Evolutionary conservation across 2,797 vertebrate genomes (phyloP).

Genomic region (Silurus lanzhouensis): DNA sequence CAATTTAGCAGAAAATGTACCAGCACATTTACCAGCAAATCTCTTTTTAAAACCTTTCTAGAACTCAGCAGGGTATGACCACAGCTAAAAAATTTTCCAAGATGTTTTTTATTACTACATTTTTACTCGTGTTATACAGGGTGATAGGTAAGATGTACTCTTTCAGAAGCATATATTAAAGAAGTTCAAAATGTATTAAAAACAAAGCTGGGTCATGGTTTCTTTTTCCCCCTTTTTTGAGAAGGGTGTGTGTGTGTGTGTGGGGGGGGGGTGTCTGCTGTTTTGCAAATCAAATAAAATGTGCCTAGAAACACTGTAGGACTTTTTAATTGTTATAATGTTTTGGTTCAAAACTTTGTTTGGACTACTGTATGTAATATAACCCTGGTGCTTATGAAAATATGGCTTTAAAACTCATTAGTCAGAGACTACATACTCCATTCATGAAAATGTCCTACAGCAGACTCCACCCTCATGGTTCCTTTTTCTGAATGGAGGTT

Average conservation of each 20-base stretch:
- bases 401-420: slow-evolving; percentile 11
- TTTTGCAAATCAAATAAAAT: not conserved
- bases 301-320: too few species aligned
- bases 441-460: slow-evolving; percentile 59
- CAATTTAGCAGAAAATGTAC: slow-evolving; percentile 25
- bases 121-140: slow-evolving; percentile 7
- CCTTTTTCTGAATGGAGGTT: slow-evolving; percentile 71
- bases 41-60: not conserved
- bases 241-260: too few species aligned
- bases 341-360: not conserved
- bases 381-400: not conserved
- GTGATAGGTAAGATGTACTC: not conserved
- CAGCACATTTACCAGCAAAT: not conserved
- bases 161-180: slow-evolving; percentile 1
- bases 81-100: not conserved
- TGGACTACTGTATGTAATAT: not conserved
- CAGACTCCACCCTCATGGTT: slow-evolving; percentile 55
- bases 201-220: not conserved
- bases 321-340: not conserved
- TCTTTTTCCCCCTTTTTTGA: not conserved
- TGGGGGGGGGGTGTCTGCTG: not conserved
- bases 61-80: not conserved
- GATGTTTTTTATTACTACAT: not conserved
- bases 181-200: not conserved
- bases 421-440: slow-evolving; percentile 40